phyloP scores from a whole-genome alignment of 2,888 invertebrate species.

The Apodemia mormo region DNA sequence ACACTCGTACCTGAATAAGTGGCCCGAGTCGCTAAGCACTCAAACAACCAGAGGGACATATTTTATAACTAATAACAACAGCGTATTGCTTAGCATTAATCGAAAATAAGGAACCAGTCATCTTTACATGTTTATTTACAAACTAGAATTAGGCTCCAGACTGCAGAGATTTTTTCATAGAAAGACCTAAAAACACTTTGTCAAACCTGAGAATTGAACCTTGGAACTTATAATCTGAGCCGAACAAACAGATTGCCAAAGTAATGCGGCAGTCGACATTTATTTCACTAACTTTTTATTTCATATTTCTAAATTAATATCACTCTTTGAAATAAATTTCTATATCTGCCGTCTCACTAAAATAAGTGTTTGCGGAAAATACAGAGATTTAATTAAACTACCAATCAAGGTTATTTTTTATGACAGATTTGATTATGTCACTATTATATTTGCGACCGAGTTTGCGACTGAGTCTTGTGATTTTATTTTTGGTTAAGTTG shows the following conservation, averaged over 20 bases:
- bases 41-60: too few species aligned
- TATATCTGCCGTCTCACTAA: neutral
- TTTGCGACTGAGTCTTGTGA: neutral
- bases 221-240: neutral
- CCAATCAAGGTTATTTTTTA: constrained; percentile 17
- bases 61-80: too few species aligned
- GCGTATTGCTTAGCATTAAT: too few species aligned
- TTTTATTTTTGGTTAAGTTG: neutral
- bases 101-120: too few species aligned
- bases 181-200: too few species aligned
- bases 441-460: neutral
- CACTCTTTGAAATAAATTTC: constrained; percentile 1
- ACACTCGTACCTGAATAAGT: too few species aligned
- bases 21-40: too few species aligned
- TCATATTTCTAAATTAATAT: neutral
- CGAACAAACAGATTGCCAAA: neutral
- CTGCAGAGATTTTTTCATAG: too few species aligned
- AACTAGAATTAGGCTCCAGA: too few species aligned
- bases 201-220: neutral
- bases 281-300: neutral
- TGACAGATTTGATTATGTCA: neutral
- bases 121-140: too few species aligned
- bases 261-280: neutral
- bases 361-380: neutral
- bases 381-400: constrained; percentile 2